Evolutionary conservation across 2,888 invertebrate species (phyloP).

Genomic region (Mesorhabditis belari): DNA sequence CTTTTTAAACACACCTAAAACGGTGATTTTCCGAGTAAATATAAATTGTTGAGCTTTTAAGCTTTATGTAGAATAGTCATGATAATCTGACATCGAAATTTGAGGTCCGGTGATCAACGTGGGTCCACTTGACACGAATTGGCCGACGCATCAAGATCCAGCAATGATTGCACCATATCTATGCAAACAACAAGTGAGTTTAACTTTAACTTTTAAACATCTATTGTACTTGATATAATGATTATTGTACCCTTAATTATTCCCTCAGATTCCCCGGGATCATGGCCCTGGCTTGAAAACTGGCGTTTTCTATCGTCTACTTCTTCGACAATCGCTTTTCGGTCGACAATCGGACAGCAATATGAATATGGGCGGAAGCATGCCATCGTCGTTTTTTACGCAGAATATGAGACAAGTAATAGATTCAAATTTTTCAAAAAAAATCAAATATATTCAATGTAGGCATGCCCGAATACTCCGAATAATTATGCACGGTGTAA

Average conservation of each 20-base stretch:
- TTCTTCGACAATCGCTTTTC: slow-evolving; percentile 49
- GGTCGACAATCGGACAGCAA: slow-evolving; percentile 43
- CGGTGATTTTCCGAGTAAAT: too few species aligned
- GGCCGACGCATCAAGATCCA: slow-evolving; percentile 51
- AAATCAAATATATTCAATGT: slow-evolving; percentile 3
- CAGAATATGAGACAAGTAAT: slow-evolving; percentile 18
- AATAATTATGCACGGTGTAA: slow-evolving; percentile 49
- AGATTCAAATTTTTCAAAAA: not conserved
- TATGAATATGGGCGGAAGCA: slow-evolving; percentile 27
- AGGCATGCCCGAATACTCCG: slow-evolving; percentile 45
- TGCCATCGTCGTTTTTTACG: not conserved
- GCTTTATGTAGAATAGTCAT: too few species aligned
- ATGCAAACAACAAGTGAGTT: slow-evolving; percentile 45
- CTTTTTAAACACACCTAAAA: too few species aligned
- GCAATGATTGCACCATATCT: slow-evolving; percentile 52
- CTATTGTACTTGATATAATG: not conserved
- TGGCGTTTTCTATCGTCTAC: slow-evolving; percentile 47
- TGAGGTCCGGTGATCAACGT: slow-evolving; percentile 52
- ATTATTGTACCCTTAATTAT: not conserved
- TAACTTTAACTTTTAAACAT: not conserved
- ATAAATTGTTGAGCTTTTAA: too few species aligned
- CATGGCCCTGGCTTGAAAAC: slow-evolving; percentile 41
- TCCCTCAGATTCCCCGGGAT: slow-evolving; percentile 39
- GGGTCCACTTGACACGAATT: slow-evolving; percentile 49
- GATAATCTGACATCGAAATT: too few species aligned